phyloP scores from a whole-genome alignment of 2,113 vertebrate genomes.

The Saguinus midas region DNA sequence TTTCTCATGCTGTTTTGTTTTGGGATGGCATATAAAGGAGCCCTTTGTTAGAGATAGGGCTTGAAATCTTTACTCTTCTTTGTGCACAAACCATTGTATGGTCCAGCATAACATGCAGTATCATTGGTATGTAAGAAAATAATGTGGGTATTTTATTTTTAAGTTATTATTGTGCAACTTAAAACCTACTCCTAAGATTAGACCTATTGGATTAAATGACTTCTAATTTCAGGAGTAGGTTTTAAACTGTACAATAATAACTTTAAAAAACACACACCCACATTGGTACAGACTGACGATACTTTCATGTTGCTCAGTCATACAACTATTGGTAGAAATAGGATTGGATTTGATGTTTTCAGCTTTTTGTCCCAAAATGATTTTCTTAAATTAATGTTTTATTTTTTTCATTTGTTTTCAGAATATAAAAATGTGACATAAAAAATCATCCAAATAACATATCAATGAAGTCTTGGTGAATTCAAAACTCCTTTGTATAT shows the following conservation, averaged over 20 bases:
- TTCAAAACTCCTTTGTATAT: background rate
- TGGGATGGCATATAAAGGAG: background rate
- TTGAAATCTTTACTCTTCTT: background rate
- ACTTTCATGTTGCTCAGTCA: background rate
- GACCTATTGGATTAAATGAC: background rate
- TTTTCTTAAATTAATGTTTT: background rate
- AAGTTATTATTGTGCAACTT: background rate
- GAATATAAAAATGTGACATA: background rate
- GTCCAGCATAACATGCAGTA: background rate
- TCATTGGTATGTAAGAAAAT: background rate
- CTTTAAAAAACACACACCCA: background rate
- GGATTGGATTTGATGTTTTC: background rate
- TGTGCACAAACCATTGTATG: background rate
- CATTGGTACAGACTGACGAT: background rate
- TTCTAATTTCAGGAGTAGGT: background rate
- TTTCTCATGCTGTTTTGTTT: background rate
- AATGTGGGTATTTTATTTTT: background rate
- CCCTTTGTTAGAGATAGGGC: background rate
- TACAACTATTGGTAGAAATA: background rate
- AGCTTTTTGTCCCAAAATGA: background rate
- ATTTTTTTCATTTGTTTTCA: constrained; percentile 28
- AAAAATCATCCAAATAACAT: background rate
- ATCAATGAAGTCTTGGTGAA: background rate
- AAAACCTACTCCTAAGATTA: background rate
- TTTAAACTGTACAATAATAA: background rate